Conservation (phyloP, 2,797 vertebrate genomes). For the Eleutherodactylus coqui region DNA sequence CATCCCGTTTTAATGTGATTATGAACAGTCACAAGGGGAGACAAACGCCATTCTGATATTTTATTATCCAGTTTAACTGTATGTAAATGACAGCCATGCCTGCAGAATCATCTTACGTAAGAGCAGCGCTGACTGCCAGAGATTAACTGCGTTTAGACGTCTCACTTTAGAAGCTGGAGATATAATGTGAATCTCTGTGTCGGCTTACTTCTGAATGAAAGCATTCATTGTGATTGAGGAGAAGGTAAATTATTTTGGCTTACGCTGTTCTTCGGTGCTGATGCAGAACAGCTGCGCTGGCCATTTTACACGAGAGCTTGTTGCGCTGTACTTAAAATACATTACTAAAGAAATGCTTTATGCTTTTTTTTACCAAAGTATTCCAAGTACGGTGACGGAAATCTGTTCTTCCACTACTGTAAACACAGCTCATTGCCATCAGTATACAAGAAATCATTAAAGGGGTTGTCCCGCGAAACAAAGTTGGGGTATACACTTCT, state of each 20-base stretch:
- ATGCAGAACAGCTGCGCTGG: slow-evolving; percentile 39
- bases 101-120: not conserved
- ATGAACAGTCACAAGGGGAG: not conserved
- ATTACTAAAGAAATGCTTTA: not conserved
- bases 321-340: slow-evolving; percentile 18
- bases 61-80: not conserved
- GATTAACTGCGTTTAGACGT: not conserved
- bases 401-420: slow-evolving; percentile 12
- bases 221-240: slow-evolving; percentile 34
- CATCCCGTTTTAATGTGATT: not conserved
- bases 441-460: not conserved
- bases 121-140: not conserved
- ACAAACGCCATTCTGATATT: not conserved
- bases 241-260: slow-evolving; percentile 49
- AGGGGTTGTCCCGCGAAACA: not conserved
- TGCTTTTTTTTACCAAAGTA: not conserved
- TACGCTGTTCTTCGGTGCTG: slow-evolving; percentile 32
- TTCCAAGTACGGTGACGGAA: not conserved
- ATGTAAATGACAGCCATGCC: not conserved
- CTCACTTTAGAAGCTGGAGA: not conserved
- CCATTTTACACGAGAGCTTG: slow-evolving; percentile 16
- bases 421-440: not conserved
- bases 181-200: not conserved
- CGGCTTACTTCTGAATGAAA: slow-evolving; percentile 40
- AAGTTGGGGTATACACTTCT: too few species aligned